Conservation (phyloP, 1,140 invertebrate species). For the Caenorhabditis remanei region DNA sequence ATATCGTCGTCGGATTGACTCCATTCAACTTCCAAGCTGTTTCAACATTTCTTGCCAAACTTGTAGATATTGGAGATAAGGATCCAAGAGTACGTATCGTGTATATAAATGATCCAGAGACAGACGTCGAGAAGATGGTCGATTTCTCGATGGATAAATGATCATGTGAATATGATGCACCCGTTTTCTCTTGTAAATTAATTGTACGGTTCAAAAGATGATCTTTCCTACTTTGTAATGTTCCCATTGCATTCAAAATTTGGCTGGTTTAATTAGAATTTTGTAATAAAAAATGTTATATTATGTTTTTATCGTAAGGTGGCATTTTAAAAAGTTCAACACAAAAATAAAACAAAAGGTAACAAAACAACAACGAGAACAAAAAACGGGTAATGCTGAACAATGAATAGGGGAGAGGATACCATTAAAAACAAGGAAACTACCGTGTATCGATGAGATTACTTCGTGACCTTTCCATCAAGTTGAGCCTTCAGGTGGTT, state of each 20-base stretch:
- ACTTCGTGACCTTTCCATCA: conserved; percentile 21
- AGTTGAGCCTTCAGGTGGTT: conserved; percentile 23
- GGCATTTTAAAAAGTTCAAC: background rate
- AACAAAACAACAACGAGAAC: conserved; percentile 25
- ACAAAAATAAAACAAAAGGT: background rate
- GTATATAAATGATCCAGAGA: background rate
- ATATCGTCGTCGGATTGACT: background rate
- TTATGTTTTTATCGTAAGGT: background rate
- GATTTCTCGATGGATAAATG: background rate
- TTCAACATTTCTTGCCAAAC: background rate
- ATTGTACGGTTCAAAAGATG: too few species aligned
- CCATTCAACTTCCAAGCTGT: conserved; percentile 8
- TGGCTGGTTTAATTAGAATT: too few species aligned
- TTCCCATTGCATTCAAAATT: too few species aligned
- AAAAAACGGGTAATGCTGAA: background rate
- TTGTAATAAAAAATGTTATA: too few species aligned
- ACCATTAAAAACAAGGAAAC: background rate
- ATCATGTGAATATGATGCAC: background rate
- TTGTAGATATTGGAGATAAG: background rate
- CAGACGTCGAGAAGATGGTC: background rate
- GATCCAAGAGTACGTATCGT: background rate
- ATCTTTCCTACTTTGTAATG: too few species aligned
- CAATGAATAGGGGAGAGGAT: background rate
- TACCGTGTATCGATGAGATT: background rate
- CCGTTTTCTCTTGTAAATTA: too few species aligned